A percentile compares a stretch with the other conserved stretches of the same genome.
Evolutionary conservation across 2,113 vertebrate genomes (phyloP).

Genomic region (Ivindomyrus marchei): DNA sequence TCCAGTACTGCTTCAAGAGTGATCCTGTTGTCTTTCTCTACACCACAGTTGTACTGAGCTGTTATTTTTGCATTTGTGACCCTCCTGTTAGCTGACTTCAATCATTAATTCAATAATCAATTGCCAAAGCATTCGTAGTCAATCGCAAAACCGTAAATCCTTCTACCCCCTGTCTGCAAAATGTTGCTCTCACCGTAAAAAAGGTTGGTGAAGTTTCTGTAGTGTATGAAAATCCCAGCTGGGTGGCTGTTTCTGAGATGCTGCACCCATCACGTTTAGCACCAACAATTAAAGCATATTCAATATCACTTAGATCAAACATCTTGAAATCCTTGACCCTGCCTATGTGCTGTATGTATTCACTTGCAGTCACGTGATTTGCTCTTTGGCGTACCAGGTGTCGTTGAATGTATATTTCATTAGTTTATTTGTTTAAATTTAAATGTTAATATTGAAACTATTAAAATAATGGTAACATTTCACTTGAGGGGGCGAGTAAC

Average conservation of each 20-base stretch:
- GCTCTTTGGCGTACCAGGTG: neutral
- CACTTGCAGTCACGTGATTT: neutral
- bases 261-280: neutral
- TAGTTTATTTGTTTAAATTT: neutral
- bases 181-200: neutral
- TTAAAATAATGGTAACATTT: neutral
- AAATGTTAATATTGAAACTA: neutral
- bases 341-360: neutral
- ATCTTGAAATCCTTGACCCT: neutral
- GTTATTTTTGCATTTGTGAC: neutral
- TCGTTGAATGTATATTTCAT: neutral
- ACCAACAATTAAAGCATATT: neutral
- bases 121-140: neutral
- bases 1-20: neutral
- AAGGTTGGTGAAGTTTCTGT: neutral
- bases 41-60: no score
- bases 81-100: neutral
- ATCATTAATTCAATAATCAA: neutral
- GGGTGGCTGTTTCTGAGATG: neutral
- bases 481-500: neutral
- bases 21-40: neutral
- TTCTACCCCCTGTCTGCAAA: neutral
- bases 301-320: neutral
- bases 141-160: neutral
- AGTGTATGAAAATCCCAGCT: neutral